Evolutionary conservation across 2,888 invertebrate species (phyloP), one percentile per base, ranked within the genome.

Genomic region (Lycocerus yunnanus): DNA sequence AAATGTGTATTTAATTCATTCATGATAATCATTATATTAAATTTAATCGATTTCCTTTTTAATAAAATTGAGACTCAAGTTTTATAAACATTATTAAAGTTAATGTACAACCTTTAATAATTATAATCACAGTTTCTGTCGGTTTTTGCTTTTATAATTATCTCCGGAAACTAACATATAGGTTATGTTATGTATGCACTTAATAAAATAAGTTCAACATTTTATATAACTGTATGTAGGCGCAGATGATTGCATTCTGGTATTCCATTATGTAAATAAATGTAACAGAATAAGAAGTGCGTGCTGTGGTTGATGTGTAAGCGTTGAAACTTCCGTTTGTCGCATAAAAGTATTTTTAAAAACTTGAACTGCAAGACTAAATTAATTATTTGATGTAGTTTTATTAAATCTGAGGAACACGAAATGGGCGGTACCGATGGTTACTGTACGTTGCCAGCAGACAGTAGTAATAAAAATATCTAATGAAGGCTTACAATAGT

Each of bases 371-470:
- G 43, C n/a, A n/a, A 43, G n/a, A 43, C 43, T 5, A 43, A 13
- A 75, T 75, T 72, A 75, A 72, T 60, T 59, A 69, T 72, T 61
- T 66, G 20, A 67, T 66, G 58, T 72, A 75, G 69, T 75, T 68
- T 71, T 72, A 75, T 72, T 72, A 69, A 72, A 72, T 72, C 60
- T 61, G 58, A 13, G 63, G 11, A 69, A 75, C 75, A 75, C 69
- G 72, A 72, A 75, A 75, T 75, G 69, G 75, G 75, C 75, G 69
- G 75, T 2, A 69, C 66, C 43, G n/a, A 24, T 71, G 71, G 71
- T 24, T 60, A 74, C 69, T 60, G 68, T 66, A 59, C 63, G 75
- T 72, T 69, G 69, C 72, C 72, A 72, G 66, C 72, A 67, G 69
- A 72, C 75, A 72, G 69, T 58, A 66, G 66, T 61, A 67, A 24